phyloP scores from a whole-genome alignment of 2,113 vertebrate species.

The Sebastes schlegelii region DNA sequence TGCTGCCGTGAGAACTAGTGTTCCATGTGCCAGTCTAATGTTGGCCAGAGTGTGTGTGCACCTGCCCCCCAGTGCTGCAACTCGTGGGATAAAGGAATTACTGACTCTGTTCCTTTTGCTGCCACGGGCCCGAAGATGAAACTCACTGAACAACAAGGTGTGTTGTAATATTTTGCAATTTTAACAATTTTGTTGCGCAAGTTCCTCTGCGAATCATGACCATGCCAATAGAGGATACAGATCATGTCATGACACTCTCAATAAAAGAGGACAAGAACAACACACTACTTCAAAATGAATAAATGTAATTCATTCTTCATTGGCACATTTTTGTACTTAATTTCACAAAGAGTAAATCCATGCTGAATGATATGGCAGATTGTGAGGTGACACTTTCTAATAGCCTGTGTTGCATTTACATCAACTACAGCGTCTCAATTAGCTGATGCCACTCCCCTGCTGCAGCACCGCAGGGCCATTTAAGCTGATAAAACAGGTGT shows the following conservation, averaged over 20 bases:
- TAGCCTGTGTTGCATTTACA: not conserved
- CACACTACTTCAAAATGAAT: too few relatives aligned
- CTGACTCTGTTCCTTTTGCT: not conserved
- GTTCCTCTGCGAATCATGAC: not conserved
- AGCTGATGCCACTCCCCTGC: not conserved
- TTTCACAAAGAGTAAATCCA: not conserved
- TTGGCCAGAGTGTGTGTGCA: too few relatives aligned
- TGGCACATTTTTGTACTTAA: not conserved
- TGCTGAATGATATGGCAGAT: not conserved
- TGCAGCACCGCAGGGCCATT: not conserved
- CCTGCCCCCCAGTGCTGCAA: too few relatives aligned
- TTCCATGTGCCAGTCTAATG: too few relatives aligned
- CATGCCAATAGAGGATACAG: not conserved
- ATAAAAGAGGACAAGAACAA: not conserved
- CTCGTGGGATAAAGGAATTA: not conserved
- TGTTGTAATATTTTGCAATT: not conserved
- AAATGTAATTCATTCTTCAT: not conserved
- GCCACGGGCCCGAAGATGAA: not conserved
- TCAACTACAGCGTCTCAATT: not conserved
- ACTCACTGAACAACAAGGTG: not conserved
- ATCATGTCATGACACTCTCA: not conserved
- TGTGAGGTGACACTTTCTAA: not conserved
- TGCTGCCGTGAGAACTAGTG: too few relatives aligned
- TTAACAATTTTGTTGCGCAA: not conserved
- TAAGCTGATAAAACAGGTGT: not conserved